These are phyloP conservation scores for Bothrops jararaca DNA, from an alignment of 2,113 vertebrate genomes.

Conservation along the genomic window DNA sequence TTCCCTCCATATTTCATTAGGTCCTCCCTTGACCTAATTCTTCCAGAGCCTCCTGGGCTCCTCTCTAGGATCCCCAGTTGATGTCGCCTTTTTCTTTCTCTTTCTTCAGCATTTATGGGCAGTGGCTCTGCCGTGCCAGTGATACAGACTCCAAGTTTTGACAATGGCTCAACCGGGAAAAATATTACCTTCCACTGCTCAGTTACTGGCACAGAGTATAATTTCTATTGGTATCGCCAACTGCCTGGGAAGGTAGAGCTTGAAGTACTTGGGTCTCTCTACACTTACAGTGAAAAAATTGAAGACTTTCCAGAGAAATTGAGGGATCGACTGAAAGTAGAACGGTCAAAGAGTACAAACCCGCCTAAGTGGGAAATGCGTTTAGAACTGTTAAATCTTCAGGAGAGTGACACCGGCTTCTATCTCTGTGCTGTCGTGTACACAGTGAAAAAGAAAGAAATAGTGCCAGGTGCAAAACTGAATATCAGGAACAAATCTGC, in stretches of 20 bases:
- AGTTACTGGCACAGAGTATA: fast-evolving
- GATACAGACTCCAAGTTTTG: not conserved
- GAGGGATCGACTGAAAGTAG: not conserved
- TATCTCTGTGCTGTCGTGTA: not conserved
- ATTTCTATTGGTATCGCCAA: not conserved
- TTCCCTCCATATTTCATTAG: too few relatives aligned
- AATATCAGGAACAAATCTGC: not conserved
- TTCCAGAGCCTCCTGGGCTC: too few relatives aligned
- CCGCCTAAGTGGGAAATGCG: fast-evolving
- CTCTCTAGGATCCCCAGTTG: too few relatives aligned
- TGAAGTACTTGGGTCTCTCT: not conserved
- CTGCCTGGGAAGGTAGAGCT: not conserved
- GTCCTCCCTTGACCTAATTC: too few relatives aligned
- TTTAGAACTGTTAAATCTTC: not conserved
- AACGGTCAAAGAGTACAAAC: fast-evolving
- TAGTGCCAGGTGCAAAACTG: not conserved
- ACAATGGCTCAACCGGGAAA: fast-evolving
- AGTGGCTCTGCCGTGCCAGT: not conserved
- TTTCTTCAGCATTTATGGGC: not conserved
- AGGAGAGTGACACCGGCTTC: not conserved
- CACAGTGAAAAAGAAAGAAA: not conserved
- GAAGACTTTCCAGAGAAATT: too few relatives aligned
- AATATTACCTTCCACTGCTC: not conserved
- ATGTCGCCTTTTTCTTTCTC: too few relatives aligned
- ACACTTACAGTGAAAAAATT: not conserved